Evolutionary conservation across 2,888 invertebrate species (phyloP).

Genomic region (Eupithecia tripunctaria): DNA sequence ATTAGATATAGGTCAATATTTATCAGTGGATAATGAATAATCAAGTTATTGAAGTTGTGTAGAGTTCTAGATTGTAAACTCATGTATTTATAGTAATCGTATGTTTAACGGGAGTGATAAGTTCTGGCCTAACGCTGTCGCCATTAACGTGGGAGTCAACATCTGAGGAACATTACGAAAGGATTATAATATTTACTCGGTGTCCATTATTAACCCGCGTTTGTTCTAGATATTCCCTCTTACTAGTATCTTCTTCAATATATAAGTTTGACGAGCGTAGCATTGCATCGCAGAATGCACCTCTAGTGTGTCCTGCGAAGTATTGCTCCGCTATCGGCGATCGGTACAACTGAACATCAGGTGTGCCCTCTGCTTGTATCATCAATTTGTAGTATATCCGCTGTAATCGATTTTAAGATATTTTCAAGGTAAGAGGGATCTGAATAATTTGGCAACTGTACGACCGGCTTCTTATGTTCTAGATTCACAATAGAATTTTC

Average conservation of each 20-base stretch:
- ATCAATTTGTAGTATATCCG: neutral
- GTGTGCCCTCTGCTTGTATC: neutral
- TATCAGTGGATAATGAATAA: constrained; percentile 64
- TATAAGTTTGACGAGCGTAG: neutral
- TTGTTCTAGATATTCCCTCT: constrained; percentile 44
- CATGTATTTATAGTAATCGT: constrained; percentile 59
- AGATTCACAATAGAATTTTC: constrained; percentile 35
- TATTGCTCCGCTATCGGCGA: neutral
- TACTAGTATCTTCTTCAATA: constrained; percentile 5
- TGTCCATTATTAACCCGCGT: constrained; percentile 49
- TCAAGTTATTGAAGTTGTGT: constrained; percentile 76
- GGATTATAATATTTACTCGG: constrained; percentile 43
- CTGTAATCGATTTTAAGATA: neutral
- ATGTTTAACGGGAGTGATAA: constrained; percentile 59
- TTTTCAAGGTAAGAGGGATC: constrained; percentile 18
- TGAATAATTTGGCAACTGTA: constrained; percentile 52
- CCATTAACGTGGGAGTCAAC: constrained; percentile 39
- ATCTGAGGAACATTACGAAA: constrained; percentile 37
- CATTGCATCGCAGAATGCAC: neutral
- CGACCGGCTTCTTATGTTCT: constrained; percentile 32
- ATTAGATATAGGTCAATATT: constrained; percentile 65
- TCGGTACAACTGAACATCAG: neutral
- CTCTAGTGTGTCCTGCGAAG: neutral
- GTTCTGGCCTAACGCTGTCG: constrained; percentile 69
- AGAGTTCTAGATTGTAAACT: constrained; percentile 67